phyloP scores from a whole-genome alignment of 2,797 vertebrate genomes.

The Columba guinea region DNA sequence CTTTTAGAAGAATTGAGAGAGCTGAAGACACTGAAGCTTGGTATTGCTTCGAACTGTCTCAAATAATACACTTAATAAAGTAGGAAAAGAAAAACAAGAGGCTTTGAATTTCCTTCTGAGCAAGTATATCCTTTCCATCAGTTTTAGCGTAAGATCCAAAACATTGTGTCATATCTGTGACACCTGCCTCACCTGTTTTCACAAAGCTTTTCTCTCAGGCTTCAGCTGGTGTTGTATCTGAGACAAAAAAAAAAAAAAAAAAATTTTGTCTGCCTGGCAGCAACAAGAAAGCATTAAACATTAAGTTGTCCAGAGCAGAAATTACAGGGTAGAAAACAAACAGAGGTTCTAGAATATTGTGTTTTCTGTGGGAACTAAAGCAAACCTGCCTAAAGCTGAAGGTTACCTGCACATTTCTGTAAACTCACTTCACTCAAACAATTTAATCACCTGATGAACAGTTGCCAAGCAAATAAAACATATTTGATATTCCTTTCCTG shows the following conservation, averaged over 20 bases:
- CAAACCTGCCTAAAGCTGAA: neutral
- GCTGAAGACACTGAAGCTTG: neutral
- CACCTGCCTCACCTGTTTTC: neutral
- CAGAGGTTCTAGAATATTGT: neutral
- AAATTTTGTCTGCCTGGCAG: neutral
- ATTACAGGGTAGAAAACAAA: neutral
- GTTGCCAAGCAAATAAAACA: neutral
- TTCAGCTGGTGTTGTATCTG: neutral
- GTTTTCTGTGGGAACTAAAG: neutral
- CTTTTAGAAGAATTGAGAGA: neutral
- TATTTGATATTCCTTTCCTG: neutral
- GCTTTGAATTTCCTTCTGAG: neutral
- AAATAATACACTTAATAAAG: neutral
- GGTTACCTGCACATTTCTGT: neutral
- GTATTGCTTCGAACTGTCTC: neutral
- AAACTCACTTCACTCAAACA: neutral
- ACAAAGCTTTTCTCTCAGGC: neutral
- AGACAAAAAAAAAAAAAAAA: neutral
- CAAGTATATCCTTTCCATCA: neutral
- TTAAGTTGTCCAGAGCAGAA: neutral
- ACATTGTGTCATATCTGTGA: neutral
- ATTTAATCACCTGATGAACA: slow-evolving; percentile 16
- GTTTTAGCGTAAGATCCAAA: neutral
- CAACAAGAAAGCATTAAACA: neutral
- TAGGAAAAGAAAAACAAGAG: neutral